Percentiles rank a stretch among this genome's conserved stretches.
phyloP scores from a whole-genome alignment of 2,113 vertebrate genomes.

The Mustela lutreola region DNA sequence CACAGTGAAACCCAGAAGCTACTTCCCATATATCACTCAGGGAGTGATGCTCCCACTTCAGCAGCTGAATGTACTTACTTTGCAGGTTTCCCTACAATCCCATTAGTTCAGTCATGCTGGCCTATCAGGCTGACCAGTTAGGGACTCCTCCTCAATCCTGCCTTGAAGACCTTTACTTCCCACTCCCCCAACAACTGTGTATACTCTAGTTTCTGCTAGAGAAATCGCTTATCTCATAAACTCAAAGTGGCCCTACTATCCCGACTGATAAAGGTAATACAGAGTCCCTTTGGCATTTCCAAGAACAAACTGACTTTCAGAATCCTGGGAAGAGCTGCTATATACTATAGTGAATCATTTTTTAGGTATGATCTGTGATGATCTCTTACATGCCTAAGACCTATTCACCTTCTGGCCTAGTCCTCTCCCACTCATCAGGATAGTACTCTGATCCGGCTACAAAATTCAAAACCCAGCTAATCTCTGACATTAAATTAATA shows the following conservation, averaged over 20 bases:
- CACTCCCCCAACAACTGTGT: neutral
- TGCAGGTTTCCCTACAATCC: neutral
- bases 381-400: conserved; percentile 29
- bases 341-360: neutral
- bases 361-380: neutral
- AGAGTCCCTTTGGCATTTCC: neutral
- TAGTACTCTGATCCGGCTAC: neutral
- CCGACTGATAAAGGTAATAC: neutral
- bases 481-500: conserved; percentile 24
- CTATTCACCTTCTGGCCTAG: neutral
- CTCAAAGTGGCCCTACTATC: neutral
- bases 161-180: neutral
- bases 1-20: neutral
- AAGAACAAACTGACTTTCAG: neutral
- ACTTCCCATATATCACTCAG: neutral
- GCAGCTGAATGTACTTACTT: neutral
- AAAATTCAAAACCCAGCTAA: conserved; percentile 29
- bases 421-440: neutral
- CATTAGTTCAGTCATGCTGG: neutral
- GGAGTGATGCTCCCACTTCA: neutral
- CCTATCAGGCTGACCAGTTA: neutral
- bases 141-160: neutral
- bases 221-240: neutral
- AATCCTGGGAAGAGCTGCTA: neutral
- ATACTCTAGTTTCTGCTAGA: neutral